These are phyloP conservation scores for Eubasilissa regina DNA, from an alignment of 1,140 invertebrate species.

Conservation along the genomic window DNA sequence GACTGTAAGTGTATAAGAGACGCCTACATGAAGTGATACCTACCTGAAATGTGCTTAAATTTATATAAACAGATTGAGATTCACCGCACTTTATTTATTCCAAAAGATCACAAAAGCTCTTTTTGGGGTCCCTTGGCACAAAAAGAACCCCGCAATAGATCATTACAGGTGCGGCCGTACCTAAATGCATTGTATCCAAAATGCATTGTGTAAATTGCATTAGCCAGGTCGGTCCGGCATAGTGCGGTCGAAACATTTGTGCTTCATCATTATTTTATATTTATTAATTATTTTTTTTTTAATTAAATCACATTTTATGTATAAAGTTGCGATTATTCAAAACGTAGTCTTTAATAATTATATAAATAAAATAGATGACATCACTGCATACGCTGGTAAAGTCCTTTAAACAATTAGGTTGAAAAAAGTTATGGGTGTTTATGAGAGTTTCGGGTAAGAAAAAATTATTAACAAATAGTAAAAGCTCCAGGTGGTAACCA, in stretches of 20 bases:
- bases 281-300: neutral
- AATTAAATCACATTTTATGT: neutral
- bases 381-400: no score
- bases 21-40: no score
- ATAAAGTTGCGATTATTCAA: neutral
- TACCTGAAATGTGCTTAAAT: no score
- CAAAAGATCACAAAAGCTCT: slow-evolving; percentile 3
- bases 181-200: slow-evolving; percentile 46
- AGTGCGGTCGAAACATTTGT: slow-evolving; percentile 6
- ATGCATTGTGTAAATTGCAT: slow-evolving; percentile 52
- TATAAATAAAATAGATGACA: no score
- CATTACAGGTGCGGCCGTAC: slow-evolving; percentile 51
- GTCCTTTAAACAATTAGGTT: no score
- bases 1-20: no score
- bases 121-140: slow-evolving; percentile 31
- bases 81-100: slow-evolving; percentile 32
- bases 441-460: no score
- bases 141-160: slow-evolving; percentile 49
- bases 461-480: no score
- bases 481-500: no score
- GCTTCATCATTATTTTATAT: neutral
- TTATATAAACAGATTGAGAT: slow-evolving; percentile 30
- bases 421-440: no score
- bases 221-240: slow-evolving; percentile 35
- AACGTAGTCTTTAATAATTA: no score